phyloP scores from a whole-genome alignment of 1,140 invertebrate species.

The Lordiphosa mommai region DNA sequence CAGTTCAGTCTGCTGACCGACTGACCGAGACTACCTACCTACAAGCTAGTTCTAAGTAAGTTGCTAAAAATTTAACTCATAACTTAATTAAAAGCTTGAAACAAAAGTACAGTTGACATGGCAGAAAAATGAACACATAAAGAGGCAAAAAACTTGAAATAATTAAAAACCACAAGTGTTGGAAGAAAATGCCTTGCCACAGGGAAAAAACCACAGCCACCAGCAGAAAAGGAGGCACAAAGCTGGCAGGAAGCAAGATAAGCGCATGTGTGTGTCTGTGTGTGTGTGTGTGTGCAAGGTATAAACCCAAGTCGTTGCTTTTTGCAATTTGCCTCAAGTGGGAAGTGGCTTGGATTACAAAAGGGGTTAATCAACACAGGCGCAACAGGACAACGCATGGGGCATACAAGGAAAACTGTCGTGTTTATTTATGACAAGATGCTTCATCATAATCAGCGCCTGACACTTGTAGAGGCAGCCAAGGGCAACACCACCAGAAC shows the following conservation, averaged over 20 bases:
- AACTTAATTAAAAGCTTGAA: conserved; percentile 44
- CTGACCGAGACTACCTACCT: conserved; percentile 18
- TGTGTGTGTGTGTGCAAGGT: background rate
- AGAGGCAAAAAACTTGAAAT: conserved; percentile 48
- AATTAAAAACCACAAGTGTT: conserved; percentile 70
- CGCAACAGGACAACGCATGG: conserved; percentile 21
- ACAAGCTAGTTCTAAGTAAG: background rate
- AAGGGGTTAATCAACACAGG: conserved; percentile 68
- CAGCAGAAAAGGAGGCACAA: conserved; percentile 21
- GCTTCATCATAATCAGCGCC: conserved; percentile 70
- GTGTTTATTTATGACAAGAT: conserved; percentile 74
- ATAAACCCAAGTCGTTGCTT: conserved; percentile 1
- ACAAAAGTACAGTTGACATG: conserved; percentile 22
- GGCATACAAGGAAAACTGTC: conserved; percentile 26
- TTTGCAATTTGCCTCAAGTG: conserved; percentile 1
- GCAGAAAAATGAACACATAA: background rate
- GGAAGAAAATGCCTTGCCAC: conserved; percentile 28
- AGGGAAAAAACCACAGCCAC: conserved; percentile 23
- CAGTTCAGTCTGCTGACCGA: conserved; percentile 37
- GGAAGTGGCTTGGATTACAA: conserved; percentile 52
- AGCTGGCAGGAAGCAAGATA: conserved; percentile 40
- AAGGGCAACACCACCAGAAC: conserved; percentile 12
- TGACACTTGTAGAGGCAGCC: conserved; percentile 55
- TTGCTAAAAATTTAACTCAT: conserved; percentile 28
- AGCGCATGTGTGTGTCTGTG: background rate